These are phyloP conservation scores for Gasterosteus aculeatus DNA, from an alignment of 2,113 vertebrate genomes.

Conservation along the genomic window DNA sequence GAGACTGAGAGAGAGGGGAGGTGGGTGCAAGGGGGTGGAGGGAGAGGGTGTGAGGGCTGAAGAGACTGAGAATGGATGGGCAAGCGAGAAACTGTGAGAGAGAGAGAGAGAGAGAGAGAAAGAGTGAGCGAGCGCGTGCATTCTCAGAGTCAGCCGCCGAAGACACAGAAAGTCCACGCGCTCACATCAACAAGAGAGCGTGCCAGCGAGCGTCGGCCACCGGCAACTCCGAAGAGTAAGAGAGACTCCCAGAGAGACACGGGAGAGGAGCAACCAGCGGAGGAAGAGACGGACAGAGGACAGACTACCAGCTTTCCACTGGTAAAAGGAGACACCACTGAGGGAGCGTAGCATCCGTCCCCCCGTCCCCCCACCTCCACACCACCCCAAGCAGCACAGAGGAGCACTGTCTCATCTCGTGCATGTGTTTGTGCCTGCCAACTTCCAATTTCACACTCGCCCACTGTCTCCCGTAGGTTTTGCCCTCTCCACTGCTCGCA, in stretches of 20 bases:
- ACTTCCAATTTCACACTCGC: slow-evolving; percentile 77
- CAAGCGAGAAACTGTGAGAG: slow-evolving; percentile 59
- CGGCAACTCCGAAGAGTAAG: slow-evolving; percentile 67
- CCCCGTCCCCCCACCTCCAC: neutral
- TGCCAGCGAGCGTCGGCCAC: slow-evolving; percentile 54
- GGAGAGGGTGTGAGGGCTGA: slow-evolving; percentile 49
- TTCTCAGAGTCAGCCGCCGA: slow-evolving; percentile 60
- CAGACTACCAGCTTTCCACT: slow-evolving; percentile 59
- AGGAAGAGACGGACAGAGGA: slow-evolving; percentile 54
- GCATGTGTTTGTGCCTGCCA: slow-evolving; percentile 70
- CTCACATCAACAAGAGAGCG: slow-evolving; percentile 71
- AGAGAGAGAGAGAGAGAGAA: slow-evolving; percentile 62
- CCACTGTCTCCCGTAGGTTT: slow-evolving; percentile 71
- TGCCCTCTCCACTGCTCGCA: slow-evolving; percentile 46
- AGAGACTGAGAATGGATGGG: slow-evolving; percentile 77
- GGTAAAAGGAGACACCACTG: slow-evolving; percentile 65
- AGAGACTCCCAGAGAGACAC: slow-evolving; percentile 30
- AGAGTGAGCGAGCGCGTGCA: slow-evolving; percentile 54
- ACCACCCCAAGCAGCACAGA: slow-evolving; percentile 59
- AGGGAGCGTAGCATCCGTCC: slow-evolving; percentile 66
- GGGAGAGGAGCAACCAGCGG: neutral
- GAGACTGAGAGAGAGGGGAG: slow-evolving; percentile 39
- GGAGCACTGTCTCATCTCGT: slow-evolving; percentile 67
- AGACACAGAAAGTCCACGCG: slow-evolving; percentile 65
- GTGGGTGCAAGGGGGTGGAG: neutral